phyloP scores from a whole-genome alignment of 2,113 vertebrate genomes.

The Plotosus lineatus region DNA sequence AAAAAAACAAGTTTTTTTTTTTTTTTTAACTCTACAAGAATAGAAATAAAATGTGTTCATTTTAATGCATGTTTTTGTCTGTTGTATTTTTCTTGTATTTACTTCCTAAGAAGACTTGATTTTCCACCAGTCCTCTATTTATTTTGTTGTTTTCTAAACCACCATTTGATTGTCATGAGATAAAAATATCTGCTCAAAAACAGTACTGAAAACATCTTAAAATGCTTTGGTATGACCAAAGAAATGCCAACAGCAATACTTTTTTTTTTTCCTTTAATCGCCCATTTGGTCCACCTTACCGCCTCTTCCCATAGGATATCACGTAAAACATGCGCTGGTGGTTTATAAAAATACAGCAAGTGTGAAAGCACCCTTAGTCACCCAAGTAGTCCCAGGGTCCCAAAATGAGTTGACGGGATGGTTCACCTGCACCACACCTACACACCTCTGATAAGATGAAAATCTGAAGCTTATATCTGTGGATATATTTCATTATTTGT shows the following conservation, averaged over 20 bases:
- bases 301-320: constrained; percentile 2
- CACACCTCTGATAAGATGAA: constrained; percentile 3
- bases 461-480: constrained; percentile 33
- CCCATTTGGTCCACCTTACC: not conserved
- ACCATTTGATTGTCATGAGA: not conserved
- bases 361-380: constrained; percentile 25
- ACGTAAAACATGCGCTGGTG: not conserved
- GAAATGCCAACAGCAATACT: constrained; percentile 1
- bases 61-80: not conserved
- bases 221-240: not conserved
- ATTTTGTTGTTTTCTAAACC: not conserved
- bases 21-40: too few species aligned
- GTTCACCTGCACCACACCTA: constrained; percentile 43
- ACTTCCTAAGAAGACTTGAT: not conserved
- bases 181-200: not conserved
- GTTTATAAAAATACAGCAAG: not conserved
- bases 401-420: constrained; percentile 16
- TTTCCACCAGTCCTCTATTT: not conserved
- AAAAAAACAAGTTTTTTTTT: too few species aligned
- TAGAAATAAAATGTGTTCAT: too few species aligned
- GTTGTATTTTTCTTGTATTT: not conserved
- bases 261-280: not conserved
- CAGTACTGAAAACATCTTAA: not conserved
- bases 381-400: constrained; percentile 40
- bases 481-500: not conserved